A percentile compares a stretch with the other conserved stretches of the same genome.
Evolutionary conservation across 2,888 invertebrate genomes (phyloP).

Genomic region (Papilio gigon): DNA sequence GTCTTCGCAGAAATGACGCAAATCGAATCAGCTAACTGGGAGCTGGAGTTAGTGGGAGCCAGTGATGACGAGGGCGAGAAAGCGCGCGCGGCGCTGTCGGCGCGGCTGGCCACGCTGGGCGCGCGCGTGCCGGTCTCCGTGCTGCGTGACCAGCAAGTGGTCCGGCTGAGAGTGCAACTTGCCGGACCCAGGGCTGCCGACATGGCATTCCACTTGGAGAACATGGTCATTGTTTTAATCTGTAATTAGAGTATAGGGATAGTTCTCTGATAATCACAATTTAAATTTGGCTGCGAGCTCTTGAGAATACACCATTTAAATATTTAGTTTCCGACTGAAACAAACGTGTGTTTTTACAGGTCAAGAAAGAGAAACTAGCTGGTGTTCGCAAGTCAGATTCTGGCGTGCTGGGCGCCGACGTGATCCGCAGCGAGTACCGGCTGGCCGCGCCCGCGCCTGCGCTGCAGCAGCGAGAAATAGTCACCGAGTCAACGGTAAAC

Average conservation of each 20-base stretch:
- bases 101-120: constrained; percentile 61
- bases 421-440: constrained; percentile 75
- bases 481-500: constrained; percentile 84
- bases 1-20: constrained; percentile 84
- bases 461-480: constrained; percentile 85
- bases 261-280: too few relatives aligned
- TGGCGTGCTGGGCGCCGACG: constrained; percentile 64
- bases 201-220: constrained; percentile 89
- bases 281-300: neutral
- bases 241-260: neutral
- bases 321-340: neutral
- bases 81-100: constrained; percentile 70
- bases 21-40: constrained; percentile 88
- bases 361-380: constrained; percentile 71
- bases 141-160: constrained; percentile 74
- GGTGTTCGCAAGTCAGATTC: constrained; percentile 49
- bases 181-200: constrained; percentile 89
- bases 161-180: constrained; percentile 83
- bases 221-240: constrained; percentile 81
- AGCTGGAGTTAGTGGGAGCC: constrained; percentile 86
- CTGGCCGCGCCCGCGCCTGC: constrained; percentile 63
- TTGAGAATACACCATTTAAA: neutral
- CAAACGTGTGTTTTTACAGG: constrained; percentile 52
- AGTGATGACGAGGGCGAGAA: constrained; percentile 79
- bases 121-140: constrained; percentile 64